phyloP scores from a whole-genome alignment of 1,140 invertebrate species.

The Eueides isabella region DNA sequence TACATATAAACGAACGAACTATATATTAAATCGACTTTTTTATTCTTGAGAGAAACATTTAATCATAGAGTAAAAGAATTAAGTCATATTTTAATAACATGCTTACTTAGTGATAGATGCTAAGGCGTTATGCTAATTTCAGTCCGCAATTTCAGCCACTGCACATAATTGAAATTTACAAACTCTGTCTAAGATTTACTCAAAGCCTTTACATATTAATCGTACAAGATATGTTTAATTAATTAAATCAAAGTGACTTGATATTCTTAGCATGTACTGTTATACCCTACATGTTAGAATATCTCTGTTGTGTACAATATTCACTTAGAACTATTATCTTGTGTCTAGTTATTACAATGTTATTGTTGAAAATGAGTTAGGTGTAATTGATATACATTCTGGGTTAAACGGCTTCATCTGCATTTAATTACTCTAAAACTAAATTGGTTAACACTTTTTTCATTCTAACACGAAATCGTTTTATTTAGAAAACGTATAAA shows the following conservation, averaged over 20 bases:
- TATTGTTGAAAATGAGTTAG: not conserved
- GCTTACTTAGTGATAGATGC: conserved; percentile 1
- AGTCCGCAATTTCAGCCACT: conserved; percentile 7
- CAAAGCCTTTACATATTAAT: conserved; percentile 19
- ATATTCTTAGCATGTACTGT: conserved; percentile 1
- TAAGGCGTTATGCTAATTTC: conserved; percentile 3
- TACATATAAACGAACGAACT: too few species aligned
- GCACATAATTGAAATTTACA: conserved; percentile 16
- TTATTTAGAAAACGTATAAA: too few species aligned
- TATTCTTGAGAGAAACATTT: too few species aligned
- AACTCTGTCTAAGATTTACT: conserved; percentile 15
- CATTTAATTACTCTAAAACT: too few species aligned
- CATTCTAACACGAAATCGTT: too few species aligned
- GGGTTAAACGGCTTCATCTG: not conserved
- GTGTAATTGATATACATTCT: not conserved
- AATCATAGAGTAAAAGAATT: not conserved
- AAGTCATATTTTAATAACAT: not conserved
- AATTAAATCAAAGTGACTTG: conserved; percentile 13
- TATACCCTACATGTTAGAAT: not conserved
- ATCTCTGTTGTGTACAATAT: not conserved
- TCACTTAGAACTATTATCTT: not conserved
- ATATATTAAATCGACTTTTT: too few species aligned
- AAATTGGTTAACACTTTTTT: too few species aligned
- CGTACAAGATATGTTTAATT: conserved; percentile 8
- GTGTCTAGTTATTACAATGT: not conserved